Conservation (phyloP, 1,140 invertebrate species). For the Potamilus streckersoni region DNA sequence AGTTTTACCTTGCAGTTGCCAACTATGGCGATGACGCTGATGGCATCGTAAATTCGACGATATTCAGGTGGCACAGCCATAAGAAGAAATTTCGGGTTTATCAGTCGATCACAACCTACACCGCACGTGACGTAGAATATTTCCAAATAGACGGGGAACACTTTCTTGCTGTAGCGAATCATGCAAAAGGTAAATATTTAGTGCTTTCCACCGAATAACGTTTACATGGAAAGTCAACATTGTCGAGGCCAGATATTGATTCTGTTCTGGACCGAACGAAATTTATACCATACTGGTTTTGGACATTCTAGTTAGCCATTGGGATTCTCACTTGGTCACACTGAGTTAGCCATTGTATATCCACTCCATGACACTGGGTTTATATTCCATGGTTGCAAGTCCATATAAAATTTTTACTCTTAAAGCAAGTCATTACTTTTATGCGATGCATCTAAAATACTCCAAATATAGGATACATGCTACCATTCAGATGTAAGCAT, state of each 20-base stretch:
- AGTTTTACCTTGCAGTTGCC: slow-evolving; percentile 63
- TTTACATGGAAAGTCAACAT: too few relatives aligned
- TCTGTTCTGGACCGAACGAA: neutral
- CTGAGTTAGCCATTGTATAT: too few relatives aligned
- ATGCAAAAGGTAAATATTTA: slow-evolving; percentile 51
- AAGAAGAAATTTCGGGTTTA: slow-evolving; percentile 53
- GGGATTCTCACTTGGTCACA: too few relatives aligned
- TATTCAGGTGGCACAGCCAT: slow-evolving; percentile 58
- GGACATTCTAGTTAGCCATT: too few relatives aligned
- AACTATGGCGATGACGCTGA: slow-evolving; percentile 54
- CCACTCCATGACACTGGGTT: too few relatives aligned
- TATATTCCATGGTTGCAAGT: too few relatives aligned
- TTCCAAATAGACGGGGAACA: slow-evolving; percentile 58
- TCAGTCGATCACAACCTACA: slow-evolving; percentile 59
- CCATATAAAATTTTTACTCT: too few relatives aligned
- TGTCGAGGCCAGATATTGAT: neutral
- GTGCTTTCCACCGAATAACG: too few relatives aligned
- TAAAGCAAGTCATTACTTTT: too few relatives aligned
- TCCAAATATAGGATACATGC: too few relatives aligned
- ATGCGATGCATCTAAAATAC: too few relatives aligned
- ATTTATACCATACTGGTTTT: neutral
- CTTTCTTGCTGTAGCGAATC: slow-evolving; percentile 64
- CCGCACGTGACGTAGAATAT: slow-evolving; percentile 63
- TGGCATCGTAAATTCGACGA: slow-evolving; percentile 49
- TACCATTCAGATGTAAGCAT: too few relatives aligned